Evolutionary conservation across 2,888 invertebrate genomes (phyloP).

Genomic region (Ophion ellenae): DNA sequence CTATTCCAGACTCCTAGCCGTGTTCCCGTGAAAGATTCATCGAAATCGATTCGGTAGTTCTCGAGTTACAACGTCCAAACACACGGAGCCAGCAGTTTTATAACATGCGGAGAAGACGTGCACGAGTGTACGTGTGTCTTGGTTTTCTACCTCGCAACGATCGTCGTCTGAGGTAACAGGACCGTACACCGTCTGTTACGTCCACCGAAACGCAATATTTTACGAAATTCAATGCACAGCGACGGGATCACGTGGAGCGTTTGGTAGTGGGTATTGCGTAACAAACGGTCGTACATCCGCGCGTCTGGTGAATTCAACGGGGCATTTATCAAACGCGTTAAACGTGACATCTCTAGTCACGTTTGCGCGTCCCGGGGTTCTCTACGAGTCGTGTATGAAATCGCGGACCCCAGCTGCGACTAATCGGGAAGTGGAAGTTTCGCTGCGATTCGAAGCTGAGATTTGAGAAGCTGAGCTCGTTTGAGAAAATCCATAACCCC

Average conservation of each 20-base stretch:
- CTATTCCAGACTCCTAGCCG: too few species aligned
- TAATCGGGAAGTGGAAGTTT: slow-evolving; percentile 31
- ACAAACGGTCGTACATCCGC: slow-evolving; percentile 32
- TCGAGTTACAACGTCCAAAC: too few species aligned
- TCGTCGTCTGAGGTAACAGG: slow-evolving; percentile 7
- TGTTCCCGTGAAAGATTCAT: too few species aligned
- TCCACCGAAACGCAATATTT: slow-evolving; percentile 15
- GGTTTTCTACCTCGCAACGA: background rate
- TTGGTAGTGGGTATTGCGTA: slow-evolving; percentile 25
- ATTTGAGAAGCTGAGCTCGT: slow-evolving; percentile 5
- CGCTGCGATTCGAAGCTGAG: slow-evolving; percentile 6
- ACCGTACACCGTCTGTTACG: slow-evolving; percentile 4
- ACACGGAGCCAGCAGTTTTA: too few species aligned
- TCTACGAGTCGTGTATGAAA: slow-evolving; percentile 23
- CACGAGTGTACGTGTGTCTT: too few species aligned
- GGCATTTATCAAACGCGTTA: slow-evolving; percentile 43
- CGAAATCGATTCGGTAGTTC: too few species aligned
- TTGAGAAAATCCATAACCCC: background rate
- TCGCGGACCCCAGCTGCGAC: slow-evolving; percentile 29
- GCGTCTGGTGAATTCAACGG: slow-evolving; percentile 28
- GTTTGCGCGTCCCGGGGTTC: slow-evolving; percentile 11
- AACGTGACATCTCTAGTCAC: slow-evolving; percentile 49
- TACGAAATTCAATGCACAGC: slow-evolving; percentile 9
- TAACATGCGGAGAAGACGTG: too few species aligned
- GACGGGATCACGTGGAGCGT: slow-evolving; percentile 14